Percentiles rank a stretch among this genome's conserved stretches.
phyloP scores from a whole-genome alignment of 2,888 invertebrate species.

The Cryptocephalus moraei region DNA sequence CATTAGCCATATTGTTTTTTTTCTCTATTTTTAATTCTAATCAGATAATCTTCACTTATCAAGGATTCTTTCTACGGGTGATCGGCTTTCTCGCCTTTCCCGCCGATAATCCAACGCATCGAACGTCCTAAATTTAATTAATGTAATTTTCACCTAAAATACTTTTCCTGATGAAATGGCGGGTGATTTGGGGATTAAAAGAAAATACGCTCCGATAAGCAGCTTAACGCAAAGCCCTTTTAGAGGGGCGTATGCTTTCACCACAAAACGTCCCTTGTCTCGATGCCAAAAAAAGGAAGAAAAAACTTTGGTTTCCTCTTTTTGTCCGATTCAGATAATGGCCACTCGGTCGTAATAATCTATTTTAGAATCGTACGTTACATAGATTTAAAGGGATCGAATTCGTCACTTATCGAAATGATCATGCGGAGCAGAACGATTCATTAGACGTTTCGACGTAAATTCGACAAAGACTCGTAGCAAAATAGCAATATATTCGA shows the following conservation, averaged over 20 bases:
- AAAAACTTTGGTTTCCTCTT: conserved; percentile 8
- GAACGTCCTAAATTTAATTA: conserved; percentile 1
- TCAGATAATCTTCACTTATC: too few species aligned
- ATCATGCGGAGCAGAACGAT: too few species aligned
- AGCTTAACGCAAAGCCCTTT: conserved; percentile 16
- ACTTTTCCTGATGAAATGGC: conserved; percentile 17
- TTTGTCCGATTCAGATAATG: conserved; percentile 12
- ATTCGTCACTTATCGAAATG: too few species aligned
- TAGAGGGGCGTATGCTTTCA: conserved; percentile 9
- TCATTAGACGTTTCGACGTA: too few species aligned
- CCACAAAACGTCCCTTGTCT: conserved; percentile 11
- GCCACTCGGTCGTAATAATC: conserved; percentile 3
- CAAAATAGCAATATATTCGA: too few species aligned
- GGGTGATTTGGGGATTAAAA: conserved; percentile 18
- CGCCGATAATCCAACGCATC: too few species aligned
- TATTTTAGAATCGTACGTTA: neutral
- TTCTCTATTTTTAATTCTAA: too few species aligned
- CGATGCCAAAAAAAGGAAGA: conserved; percentile 9
- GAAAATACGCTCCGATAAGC: conserved; percentile 21
- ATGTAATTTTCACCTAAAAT: conserved; percentile 16
- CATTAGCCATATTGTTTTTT: too few species aligned
- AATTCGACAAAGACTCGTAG: too few species aligned
- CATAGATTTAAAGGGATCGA: too few species aligned
- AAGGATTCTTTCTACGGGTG: too few species aligned
- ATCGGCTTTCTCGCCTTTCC: too few species aligned